phyloP scores from a whole-genome alignment of 2,113 vertebrate genomes.

The Anas platyrhynchos region DNA sequence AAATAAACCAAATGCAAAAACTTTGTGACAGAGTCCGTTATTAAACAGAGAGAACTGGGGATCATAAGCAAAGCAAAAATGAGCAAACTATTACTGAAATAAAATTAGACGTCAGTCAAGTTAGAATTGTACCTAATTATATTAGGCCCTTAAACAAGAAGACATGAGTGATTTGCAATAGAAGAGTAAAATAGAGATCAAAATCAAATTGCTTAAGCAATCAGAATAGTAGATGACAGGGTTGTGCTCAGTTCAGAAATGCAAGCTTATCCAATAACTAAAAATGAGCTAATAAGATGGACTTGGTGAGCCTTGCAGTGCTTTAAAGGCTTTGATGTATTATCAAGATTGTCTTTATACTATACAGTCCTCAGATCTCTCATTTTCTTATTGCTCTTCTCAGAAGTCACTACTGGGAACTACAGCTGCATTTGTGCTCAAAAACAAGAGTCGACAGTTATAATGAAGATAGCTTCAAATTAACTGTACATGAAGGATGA shows the following conservation, averaged over 20 bases:
- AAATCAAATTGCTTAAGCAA: conserved; percentile 21
- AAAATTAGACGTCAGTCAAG: conserved; percentile 20
- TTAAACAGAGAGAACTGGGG: neutral
- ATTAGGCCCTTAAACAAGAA: neutral
- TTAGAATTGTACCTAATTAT: neutral
- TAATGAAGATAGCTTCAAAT: neutral
- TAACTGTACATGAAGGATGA: neutral
- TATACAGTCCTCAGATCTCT: neutral
- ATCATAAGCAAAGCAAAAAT: neutral
- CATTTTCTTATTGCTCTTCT: neutral
- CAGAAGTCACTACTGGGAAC: neutral
- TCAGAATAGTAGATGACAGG: neutral
- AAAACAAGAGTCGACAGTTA: neutral
- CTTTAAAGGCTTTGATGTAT: neutral
- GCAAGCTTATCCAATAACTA: conserved; percentile 35
- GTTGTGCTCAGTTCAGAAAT: neutral
- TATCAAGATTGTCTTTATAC: neutral
- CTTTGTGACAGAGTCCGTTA: neutral
- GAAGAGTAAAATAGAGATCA: conserved; percentile 14
- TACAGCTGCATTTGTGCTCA: neutral
- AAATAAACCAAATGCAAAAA: neutral
- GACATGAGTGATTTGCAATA: neutral
- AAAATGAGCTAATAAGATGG: conserved; percentile 17
- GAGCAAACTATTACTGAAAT: conserved; percentile 24
- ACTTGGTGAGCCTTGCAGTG: neutral